Evolutionary conservation across 2,797 vertebrate genomes (phyloP).

Genomic region (Tinamus major): DNA sequence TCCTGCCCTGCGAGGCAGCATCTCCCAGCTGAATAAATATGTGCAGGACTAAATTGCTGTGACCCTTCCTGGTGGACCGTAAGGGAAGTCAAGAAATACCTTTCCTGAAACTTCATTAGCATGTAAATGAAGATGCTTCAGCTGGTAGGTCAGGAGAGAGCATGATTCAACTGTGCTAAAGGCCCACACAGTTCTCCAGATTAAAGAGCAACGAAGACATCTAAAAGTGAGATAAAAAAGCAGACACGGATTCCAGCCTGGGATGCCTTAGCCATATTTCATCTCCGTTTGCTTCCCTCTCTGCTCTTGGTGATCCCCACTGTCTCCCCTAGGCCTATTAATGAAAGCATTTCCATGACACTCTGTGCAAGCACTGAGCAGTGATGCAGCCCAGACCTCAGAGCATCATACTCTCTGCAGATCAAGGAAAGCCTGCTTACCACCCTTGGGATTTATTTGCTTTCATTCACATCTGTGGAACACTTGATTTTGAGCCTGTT

Average conservation of each 20-base stretch:
- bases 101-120: neutral
- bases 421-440: fast-evolving
- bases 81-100: neutral
- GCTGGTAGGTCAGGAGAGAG: neutral
- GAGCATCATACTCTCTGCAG: fast-evolving
- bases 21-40: conserved; percentile 20
- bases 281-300: neutral
- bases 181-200: neutral
- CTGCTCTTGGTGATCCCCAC: fast-evolving
- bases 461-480: fast-evolving
- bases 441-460: neutral
- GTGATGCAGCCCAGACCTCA: fast-evolving
- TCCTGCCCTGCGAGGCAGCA: neutral
- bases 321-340: neutral
- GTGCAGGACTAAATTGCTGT: neutral
- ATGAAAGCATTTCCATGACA: neutral
- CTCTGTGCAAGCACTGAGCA: fast-evolving
- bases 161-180: neutral
- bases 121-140: neutral
- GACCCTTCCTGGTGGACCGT: neutral
- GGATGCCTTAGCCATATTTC: neutral
- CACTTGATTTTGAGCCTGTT: neutral
- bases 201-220: neutral
- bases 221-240: neutral
- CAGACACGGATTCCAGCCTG: fast-evolving